phyloP scores from a whole-genome alignment of 2,797 vertebrate species.

The Columba guinea region DNA sequence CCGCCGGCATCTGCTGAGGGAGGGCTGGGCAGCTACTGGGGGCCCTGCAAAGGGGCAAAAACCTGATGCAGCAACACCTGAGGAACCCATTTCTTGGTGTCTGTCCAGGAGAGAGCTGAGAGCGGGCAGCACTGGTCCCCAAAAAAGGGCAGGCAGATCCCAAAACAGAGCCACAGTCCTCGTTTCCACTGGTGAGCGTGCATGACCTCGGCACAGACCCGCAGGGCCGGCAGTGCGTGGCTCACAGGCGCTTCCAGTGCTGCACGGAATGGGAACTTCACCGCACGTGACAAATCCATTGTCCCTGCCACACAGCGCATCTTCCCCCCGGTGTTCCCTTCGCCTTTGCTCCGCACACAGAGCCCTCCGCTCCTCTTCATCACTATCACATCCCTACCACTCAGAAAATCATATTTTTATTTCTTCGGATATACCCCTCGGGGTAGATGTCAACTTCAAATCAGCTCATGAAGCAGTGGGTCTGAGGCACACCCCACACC shows the following conservation, averaged over 20 bases:
- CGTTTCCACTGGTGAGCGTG: background rate
- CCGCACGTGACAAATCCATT: background rate
- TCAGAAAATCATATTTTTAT: background rate
- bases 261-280: background rate
- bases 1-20: background rate
- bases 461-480: background rate
- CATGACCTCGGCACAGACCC: rapidly evolving
- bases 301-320: background rate
- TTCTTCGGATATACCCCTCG: background rate
- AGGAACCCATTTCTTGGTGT: background rate
- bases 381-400: background rate
- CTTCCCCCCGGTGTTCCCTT: background rate
- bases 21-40: background rate
- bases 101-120: background rate
- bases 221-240: rapidly evolving
- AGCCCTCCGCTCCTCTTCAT: background rate
- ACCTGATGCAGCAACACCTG: background rate
- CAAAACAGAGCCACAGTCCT: background rate
- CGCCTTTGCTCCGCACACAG: background rate
- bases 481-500: background rate
- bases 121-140: rapidly evolving
- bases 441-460: background rate
- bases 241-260: background rate
- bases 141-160: no score
- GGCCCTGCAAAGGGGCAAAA: background rate